Evolutionary conservation across 64 coral and sea anemone genomes (phyloP), one percentile per base, ranked within the genome.

Genomic region (Catalaphyllia jardinei): DNA sequence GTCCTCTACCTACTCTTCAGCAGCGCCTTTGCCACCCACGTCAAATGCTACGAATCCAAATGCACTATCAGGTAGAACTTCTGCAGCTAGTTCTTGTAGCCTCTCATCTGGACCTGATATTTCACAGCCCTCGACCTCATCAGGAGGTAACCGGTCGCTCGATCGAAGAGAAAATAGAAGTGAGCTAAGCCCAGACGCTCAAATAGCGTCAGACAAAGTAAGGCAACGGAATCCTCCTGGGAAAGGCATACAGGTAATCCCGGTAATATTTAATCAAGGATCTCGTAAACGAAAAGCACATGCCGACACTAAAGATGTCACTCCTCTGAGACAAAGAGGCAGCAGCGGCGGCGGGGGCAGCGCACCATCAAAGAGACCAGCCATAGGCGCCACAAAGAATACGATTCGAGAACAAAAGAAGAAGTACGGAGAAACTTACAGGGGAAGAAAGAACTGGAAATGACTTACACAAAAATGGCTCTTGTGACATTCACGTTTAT

Each of bases 151-250:
- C 6, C 81, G 19, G 3, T 14, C 81, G 46, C 30, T 84, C 15
- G 24, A 20, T 71, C 81, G 19, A 6, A 50, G 35, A 50, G 22
- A n/a, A n/a, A 67, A 10, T n/a, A n/a, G 62, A 10, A 71, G 2
- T 31, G 57, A 35, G 62, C 78, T 81, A 31, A 29, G 33, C 17
- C 55, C 78, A 50, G 20, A 10, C 11, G 62, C 35, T 24, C 31
- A 84, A 71, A 15, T 3, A 24, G 31, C 20, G n/a, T 62, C 62
- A 12, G 29, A 84, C 13, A 22, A 5, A 50, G 81, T 71, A 12
- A 8, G 62, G 19, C 62, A 84, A 28, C 81, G 81, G 30, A 38
- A 71, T 50, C 81, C 81, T 50, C 81, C 30, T 84, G 12, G 10
- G 4, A 9, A 22, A 69, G 30, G 62, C 39, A 33, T 62, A n/a